These are phyloP conservation scores for Drosophila seguyi DNA, from an alignment of 1,140 invertebrate genomes.

Conservation along the genomic window DNA sequence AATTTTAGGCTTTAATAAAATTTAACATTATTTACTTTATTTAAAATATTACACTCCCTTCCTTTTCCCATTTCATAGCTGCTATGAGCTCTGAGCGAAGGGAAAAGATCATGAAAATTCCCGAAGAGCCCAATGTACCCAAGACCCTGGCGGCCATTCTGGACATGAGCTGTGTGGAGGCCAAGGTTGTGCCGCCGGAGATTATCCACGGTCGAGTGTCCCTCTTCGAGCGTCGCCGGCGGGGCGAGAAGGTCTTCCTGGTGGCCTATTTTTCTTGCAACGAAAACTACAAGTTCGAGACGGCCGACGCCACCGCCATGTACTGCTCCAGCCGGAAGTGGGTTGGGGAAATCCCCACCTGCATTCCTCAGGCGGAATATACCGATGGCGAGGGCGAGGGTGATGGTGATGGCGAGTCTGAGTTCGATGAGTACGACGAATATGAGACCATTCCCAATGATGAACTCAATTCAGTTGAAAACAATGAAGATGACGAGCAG, in stretches of 20 bases:
- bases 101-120: slow-evolving; percentile 57
- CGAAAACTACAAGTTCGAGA: slow-evolving; percentile 86
- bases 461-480: slow-evolving; percentile 13
- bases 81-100: slow-evolving; percentile 33
- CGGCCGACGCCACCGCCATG: slow-evolving; percentile 85
- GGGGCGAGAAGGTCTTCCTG: slow-evolving; percentile 86
- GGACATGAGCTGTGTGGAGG: slow-evolving; percentile 73
- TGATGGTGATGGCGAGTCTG: slow-evolving; percentile 4
- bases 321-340: slow-evolving; percentile 87
- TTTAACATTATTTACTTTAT: background rate
- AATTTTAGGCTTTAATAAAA: background rate
- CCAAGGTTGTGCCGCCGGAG: slow-evolving; percentile 66
- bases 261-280: slow-evolving; percentile 87
- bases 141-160: slow-evolving; percentile 45
- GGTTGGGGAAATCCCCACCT: slow-evolving; percentile 87
- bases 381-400: slow-evolving; percentile 50
- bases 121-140: slow-evolving; percentile 62
- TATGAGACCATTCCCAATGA: slow-evolving; percentile 52
- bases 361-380: slow-evolving; percentile 77
- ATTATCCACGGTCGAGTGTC: slow-evolving; percentile 70
- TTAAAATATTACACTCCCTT: background rate
- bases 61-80: background rate
- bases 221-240: slow-evolving; percentile 70
- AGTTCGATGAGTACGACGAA: slow-evolving; percentile 51
- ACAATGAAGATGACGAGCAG: background rate